These are phyloP conservation scores for Montipora efflorescens DNA, from an alignment of 64 coral and sea anemone genomes.

Conservation along the genomic window DNA sequence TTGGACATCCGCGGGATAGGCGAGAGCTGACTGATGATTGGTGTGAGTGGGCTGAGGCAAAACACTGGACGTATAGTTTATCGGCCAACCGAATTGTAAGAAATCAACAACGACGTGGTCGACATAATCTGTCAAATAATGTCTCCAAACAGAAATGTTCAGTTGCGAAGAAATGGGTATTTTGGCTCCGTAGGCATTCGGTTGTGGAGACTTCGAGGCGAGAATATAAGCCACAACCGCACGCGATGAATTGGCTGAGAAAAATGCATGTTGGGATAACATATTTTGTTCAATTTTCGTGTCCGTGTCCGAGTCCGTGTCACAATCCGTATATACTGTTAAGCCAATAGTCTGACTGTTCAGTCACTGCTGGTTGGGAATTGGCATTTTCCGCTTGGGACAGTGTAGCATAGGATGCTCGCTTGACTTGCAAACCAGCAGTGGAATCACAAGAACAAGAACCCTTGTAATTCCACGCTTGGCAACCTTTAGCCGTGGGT, in stretches of 20 bases:
- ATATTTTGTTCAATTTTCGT: not conserved
- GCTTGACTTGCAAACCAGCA: too few relatives aligned
- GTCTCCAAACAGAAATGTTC: constrained; percentile 22
- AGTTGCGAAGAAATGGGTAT: constrained; percentile 18
- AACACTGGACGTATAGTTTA: constrained; percentile 18
- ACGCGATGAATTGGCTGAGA: not conserved
- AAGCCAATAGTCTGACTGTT: not conserved
- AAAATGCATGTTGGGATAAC: not conserved
- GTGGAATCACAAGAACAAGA: too few relatives aligned
- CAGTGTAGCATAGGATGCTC: constrained; percentile 32
- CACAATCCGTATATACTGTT: not conserved
- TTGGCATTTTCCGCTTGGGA: constrained; percentile 1
- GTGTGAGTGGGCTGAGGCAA: constrained; percentile 1
- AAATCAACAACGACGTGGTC: constrained; percentile 41
- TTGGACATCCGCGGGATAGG: constrained; percentile 20
- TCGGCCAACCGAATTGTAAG: constrained; percentile 38
- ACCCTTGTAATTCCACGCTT: too few relatives aligned
- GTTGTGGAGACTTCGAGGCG: not conserved
- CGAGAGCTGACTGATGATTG: constrained; percentile 27
- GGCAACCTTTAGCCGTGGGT: too few relatives aligned
- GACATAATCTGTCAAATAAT: constrained; percentile 24
- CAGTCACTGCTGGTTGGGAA: constrained; percentile 8
- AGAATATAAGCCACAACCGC: constrained; percentile 22
- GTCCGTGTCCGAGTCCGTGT: not conserved
- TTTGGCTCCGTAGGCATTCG: constrained; percentile 36